Evolutionary conservation across 2,888 invertebrate genomes (phyloP), one percentile per base, ranked within the genome.

Genomic region (Baronia brevicornis): DNA sequence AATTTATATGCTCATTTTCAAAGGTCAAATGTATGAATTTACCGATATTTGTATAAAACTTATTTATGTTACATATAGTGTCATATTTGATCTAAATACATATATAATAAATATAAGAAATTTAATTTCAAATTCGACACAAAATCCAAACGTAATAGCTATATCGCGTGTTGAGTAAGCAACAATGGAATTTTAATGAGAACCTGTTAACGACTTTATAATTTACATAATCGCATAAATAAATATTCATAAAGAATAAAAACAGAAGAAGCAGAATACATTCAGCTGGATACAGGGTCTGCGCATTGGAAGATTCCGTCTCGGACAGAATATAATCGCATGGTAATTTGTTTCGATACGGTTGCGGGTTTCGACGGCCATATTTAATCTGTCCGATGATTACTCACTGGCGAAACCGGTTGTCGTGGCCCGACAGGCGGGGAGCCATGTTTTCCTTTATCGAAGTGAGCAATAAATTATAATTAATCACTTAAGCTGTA

Each of bases 141-240:
- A 50, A 60, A 51, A 61, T 57, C 54, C 48, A 58, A 54, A 69
- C 64, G 72, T 70, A 64, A 63, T 60, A 61, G 46, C 54, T 43
- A 54, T 52, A 44, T 52, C 57, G 60, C 64, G 64, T 59, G 65
- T 58, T 55, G 60, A 56, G 48, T 51, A 54, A 57, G 54, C 56
- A 56, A 73, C 75, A 77, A 78, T 66, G 65, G 77, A 75, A 80
- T 79, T 72, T 73, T 73, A 79, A 79, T 77, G 72, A 73, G 69
- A 49, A 54, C 55, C 58, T 57, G 70, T 70, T 72, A 75, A 68
- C 68, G 64, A 70, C 64, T 56, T 66, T 63, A 50, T 48, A 60
- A 75, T 79, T 64, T 71, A 63, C 77, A 78, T 82, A 79, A 77
- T 70, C 64, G 68, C 67, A 72, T 74, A 61, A 63, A 71, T 70